A percentile compares a stretch with the other conserved stretches of the same genome.
phyloP scores from a whole-genome alignment of 2,797 vertebrate species.

The Valencia hispanica region DNA sequence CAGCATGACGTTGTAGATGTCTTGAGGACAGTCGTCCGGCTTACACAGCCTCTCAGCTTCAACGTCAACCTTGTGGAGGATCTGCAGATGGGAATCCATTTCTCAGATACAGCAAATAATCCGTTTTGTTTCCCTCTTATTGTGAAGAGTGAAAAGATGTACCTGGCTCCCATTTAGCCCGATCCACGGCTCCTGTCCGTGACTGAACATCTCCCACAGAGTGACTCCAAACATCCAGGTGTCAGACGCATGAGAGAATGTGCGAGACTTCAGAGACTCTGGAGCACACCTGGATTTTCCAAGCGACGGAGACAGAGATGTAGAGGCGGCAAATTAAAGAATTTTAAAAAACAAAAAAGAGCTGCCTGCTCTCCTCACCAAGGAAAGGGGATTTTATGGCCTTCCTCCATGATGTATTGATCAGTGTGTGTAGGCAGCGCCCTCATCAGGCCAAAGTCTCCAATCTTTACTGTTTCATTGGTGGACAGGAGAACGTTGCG shows the following conservation, averaged over 20 bases:
- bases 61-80: constrained; percentile 96
- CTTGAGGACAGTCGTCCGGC: constrained; percentile 96
- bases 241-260: constrained; percentile 96
- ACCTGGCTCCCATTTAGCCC: constrained; percentile 98
- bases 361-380: constrained; percentile 79
- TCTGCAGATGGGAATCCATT: constrained; percentile 74
- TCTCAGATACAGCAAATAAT: neutral
- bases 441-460: constrained; percentile 97
- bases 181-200: constrained; percentile 97
- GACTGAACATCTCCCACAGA: constrained; percentile 98
- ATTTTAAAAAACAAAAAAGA: neutral
- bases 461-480: constrained; percentile 94
- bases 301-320: neutral
- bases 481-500: constrained; percentile 95
- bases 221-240: constrained; percentile 99
- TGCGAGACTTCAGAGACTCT: constrained; percentile 94
- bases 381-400: constrained; percentile 97
- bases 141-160: neutral
- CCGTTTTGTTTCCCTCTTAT: neutral
- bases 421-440: constrained; percentile 95
- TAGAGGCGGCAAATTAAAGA: neutral
- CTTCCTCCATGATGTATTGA: constrained; percentile 98
- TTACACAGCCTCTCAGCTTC: constrained; percentile 90
- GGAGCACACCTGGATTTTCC: constrained; percentile 90
- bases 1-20: constrained; percentile 96